These are phyloP conservation scores for Festucalex cinctus DNA, from an alignment of 2,113 vertebrate species.

Conservation along the genomic window DNA sequence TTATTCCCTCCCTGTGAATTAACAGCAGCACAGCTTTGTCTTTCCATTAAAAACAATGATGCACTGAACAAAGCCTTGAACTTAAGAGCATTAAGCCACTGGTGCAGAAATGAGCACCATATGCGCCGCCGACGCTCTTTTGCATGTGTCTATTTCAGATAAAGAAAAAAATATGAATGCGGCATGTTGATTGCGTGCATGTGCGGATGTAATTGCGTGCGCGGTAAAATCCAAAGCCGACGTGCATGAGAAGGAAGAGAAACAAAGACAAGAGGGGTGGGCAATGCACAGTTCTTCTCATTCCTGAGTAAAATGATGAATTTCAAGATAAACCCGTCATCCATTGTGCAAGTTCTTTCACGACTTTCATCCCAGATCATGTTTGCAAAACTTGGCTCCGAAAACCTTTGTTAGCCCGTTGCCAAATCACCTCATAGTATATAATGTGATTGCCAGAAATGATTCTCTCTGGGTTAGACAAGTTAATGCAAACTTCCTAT, in stretches of 20 bases:
- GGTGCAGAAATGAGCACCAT: constrained; percentile 57
- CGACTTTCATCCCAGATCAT: constrained; percentile 5
- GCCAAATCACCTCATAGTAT: constrained; percentile 18
- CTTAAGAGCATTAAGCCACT: constrained; percentile 57
- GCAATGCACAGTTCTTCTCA: constrained; percentile 11
- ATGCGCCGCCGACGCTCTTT: constrained; percentile 31
- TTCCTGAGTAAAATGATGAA: constrained; percentile 31
- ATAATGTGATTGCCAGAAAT: constrained; percentile 38
- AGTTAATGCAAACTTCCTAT: constrained; percentile 28
- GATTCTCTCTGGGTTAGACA: constrained; percentile 17
- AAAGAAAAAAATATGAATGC: constrained; percentile 22
- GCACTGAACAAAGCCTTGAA: constrained; percentile 55
- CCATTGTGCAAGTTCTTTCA: constrained; percentile 14
- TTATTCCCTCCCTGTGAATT: constrained; percentile 24
- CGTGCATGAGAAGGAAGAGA: constrained; percentile 1
- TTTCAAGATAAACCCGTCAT: constrained; percentile 43
- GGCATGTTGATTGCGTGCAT: constrained; percentile 25
- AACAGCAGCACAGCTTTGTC: constrained; percentile 50
- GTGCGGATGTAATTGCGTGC: constrained; percentile 2
- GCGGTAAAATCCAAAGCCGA: constrained; percentile 11
- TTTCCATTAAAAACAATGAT: constrained; percentile 56
- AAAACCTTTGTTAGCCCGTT: constrained; percentile 2
- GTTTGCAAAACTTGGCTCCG: constrained; percentile 22
- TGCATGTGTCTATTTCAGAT: constrained; percentile 45
- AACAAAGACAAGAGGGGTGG: constrained; percentile 5